A percentile compares a stretch with the other conserved stretches of the same genome.
Conservation (phyloP, 2,888 invertebrate species). For the Branchinecta sandiegonensis region DNA sequence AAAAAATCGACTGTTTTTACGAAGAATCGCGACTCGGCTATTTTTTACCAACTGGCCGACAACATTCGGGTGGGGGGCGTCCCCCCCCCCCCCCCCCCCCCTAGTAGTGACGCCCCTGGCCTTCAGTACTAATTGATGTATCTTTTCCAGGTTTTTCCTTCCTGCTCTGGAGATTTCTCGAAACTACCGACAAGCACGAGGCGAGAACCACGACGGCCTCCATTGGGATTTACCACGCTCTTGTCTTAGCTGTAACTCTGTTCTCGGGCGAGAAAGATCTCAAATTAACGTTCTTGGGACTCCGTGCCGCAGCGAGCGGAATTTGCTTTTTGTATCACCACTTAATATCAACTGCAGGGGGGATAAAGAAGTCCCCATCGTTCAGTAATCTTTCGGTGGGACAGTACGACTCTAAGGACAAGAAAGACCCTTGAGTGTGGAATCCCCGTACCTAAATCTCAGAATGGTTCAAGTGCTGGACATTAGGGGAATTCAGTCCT, state of each 20-base stretch:
- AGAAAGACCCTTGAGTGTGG: too few species aligned
- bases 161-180: neutral
- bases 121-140: too few species aligned
- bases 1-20: too few species aligned
- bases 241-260: neutral
- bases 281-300: neutral
- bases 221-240: slow-evolving; percentile 1
- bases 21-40: too few species aligned
- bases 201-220: slow-evolving; percentile 4
- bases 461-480: too few species aligned
- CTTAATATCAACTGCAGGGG: neutral
- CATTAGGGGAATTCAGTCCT: too few species aligned
- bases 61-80: too few species aligned
- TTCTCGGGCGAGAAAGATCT: neutral
- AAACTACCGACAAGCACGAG: slow-evolving; percentile 9
- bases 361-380: slow-evolving; percentile 7
- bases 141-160: slow-evolving; percentile 6
- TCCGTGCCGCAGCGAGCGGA: neutral
- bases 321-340: neutral
- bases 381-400: neutral
- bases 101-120: too few species aligned
- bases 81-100: too few species aligned
- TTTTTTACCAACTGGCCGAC: too few species aligned
- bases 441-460: too few species aligned
- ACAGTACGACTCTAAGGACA: too few species aligned